Evolutionary conservation across 2,888 invertebrate genomes (phyloP), one percentile per base, ranked within the genome.

Genomic region (Tetropium fuscum): DNA sequence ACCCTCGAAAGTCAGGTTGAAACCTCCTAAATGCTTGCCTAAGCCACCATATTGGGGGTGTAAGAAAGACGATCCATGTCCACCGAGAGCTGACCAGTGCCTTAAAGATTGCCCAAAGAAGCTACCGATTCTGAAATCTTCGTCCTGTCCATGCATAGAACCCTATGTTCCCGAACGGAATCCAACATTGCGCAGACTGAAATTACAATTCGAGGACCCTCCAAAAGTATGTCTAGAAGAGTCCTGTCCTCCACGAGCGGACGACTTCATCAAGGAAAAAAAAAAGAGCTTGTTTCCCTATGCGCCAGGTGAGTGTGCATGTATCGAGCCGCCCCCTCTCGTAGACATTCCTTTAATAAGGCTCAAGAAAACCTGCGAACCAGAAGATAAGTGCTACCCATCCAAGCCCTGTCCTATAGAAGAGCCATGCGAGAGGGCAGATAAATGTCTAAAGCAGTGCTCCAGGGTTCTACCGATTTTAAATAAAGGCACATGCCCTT

Each of bases 131-230:
- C 3, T 75, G 3, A 25, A 18, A 20, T 6, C 48, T 4, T 38
- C 40, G 0, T 20, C 32, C 7, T 72, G 72, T 44, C 63, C 66
- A 2, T 72, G 72, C 40, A 40, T 70, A 0, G 70, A 71, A 16
- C 62, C 58, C 0, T 7, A 36, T 5, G 27, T 56, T n/a, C 68
- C 68, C 5, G 49, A 40, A 0, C 43, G 19, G 7, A 43, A 47
- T 5, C 72, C 72, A 2, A 66, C 51, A 43, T 6, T 72, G 25
- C 48, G 58, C 11, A 48, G 69, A 13, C 43, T 71, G 5, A 15
- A 58, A 10, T 51, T 72, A 2, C 57, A 63, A 19, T 63, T 68
- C 20, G 53, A 58, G 8, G 71, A 72, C 54, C 70, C 70, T 11
- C 71, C 69, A 1, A 64, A 57, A 49, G 10, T 56, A 2, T 65